A percentile compares a stretch with the other conserved stretches of the same genome.
phyloP scores from a whole-genome alignment of 2,113 vertebrate genomes.

The Chaetodon trifascialis region DNA sequence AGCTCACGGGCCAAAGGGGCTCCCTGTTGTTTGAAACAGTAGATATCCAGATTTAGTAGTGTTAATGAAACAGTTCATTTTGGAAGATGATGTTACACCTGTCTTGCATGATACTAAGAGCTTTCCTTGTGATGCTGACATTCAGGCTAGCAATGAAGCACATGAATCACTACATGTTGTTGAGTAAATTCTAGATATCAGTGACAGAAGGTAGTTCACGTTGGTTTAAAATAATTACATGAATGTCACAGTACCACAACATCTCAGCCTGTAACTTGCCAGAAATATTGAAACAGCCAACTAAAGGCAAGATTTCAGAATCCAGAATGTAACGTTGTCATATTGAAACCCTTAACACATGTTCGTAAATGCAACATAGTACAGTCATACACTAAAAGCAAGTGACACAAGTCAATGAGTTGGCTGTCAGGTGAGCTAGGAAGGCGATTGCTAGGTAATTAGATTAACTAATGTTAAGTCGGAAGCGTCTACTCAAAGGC shows the following conservation, averaged over 20 bases:
- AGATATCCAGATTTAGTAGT: not conserved
- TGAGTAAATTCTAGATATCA: not conserved
- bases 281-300: not conserved
- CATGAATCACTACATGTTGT: not conserved
- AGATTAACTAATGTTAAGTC: not conserved
- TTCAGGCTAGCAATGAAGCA: not conserved
- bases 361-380: not conserved
- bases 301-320: not conserved
- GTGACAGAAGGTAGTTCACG: not conserved
- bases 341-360: not conserved
- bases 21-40: not conserved
- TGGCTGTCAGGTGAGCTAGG: conserved; percentile 7
- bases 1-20: not conserved
- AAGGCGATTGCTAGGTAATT: conserved; percentile 23
- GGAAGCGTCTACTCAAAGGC: not conserved
- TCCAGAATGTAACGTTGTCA: not conserved
- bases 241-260: not conserved
- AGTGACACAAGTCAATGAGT: not conserved
- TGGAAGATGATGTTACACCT: too few species aligned
- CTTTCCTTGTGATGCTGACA: not conserved
- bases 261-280: not conserved
- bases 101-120: not conserved
- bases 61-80: not conserved
- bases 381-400: not conserved
- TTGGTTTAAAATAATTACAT: not conserved